These are phyloP conservation scores for Leptobrachium leishanense DNA, from an alignment of 2,113 vertebrate genomes.

Conservation along the genomic window DNA sequence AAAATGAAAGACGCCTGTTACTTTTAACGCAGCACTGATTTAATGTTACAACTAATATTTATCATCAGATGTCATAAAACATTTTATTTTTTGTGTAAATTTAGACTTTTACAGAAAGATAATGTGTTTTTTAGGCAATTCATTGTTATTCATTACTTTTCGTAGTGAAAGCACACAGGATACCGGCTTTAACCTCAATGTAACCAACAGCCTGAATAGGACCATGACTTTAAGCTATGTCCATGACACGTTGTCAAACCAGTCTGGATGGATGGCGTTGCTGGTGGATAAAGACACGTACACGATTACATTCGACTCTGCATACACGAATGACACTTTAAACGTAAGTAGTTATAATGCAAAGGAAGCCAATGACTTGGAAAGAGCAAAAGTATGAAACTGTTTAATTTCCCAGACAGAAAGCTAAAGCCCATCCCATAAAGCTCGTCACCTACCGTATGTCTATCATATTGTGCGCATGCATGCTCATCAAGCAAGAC, in stretches of 20 bases:
- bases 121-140: background rate
- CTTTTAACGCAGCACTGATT: too few relatives aligned
- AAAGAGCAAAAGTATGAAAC: too few relatives aligned
- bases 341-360: conserved; percentile 55
- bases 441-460: too few relatives aligned
- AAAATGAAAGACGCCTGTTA: too few relatives aligned
- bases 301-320: conserved; percentile 53
- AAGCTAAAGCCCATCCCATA: too few relatives aligned
- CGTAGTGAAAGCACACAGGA: conserved; percentile 55
- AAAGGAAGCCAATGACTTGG: too few relatives aligned
- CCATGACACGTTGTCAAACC: conserved; percentile 64
- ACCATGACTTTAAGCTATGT: conserved; percentile 64
- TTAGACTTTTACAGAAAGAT: background rate
- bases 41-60: too few relatives aligned
- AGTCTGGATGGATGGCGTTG: conserved; percentile 66
- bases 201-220: conserved; percentile 67
- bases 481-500: too few relatives aligned
- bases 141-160: background rate
- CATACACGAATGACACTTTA: conserved; percentile 51
- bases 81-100: background rate
- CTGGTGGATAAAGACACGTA: conserved; percentile 70
- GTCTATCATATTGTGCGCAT: too few relatives aligned
- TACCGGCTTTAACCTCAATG: conserved; percentile 60
- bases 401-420: too few relatives aligned
- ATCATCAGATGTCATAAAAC: too few relatives aligned